Percentiles rank a stretch among this genome's conserved stretches.
Conservation (phyloP, 2,113 vertebrate genomes). For the Daphoenositta chrysoptera region DNA sequence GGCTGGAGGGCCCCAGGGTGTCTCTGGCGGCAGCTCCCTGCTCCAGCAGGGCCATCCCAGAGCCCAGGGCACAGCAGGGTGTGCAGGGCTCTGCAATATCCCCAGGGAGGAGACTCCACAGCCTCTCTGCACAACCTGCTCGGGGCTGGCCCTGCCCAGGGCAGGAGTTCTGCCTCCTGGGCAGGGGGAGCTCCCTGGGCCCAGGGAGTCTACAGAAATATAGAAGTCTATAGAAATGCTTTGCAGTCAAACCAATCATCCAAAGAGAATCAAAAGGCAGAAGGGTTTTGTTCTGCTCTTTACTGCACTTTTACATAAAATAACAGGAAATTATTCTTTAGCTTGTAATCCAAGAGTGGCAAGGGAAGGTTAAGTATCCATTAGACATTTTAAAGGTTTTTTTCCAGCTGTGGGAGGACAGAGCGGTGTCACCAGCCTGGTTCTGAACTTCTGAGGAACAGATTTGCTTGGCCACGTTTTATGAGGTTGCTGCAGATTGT, state of each 20-base stretch:
- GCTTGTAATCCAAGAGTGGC: neutral
- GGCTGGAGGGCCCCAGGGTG: fast-evolving
- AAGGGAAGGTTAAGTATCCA: neutral
- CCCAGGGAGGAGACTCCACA: no score
- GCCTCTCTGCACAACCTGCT: no score
- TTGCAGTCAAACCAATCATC: neutral
- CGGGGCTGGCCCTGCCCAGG: no score
- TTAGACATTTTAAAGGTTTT: neutral
- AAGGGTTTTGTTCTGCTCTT: neutral
- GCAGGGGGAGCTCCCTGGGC: neutral
- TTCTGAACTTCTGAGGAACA: neutral
- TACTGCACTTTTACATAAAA: neutral
- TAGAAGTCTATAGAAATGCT: neutral
- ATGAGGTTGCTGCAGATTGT: neutral
- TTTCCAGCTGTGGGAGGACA: fast-evolving
- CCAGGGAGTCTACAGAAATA: no score
- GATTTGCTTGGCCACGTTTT: neutral
- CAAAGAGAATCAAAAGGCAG: neutral
- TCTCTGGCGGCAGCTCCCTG: neutral
- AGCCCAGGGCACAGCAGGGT: neutral
- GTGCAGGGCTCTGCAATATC: neutral
- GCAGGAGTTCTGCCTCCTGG: neutral
- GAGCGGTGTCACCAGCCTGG: neutral
- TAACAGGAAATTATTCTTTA: neutral
- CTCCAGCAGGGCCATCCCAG: neutral